Evolutionary conservation across 2,797 vertebrate species (phyloP), one percentile per base, ranked within the genome.

Genomic region (Echeneis naucrates): DNA sequence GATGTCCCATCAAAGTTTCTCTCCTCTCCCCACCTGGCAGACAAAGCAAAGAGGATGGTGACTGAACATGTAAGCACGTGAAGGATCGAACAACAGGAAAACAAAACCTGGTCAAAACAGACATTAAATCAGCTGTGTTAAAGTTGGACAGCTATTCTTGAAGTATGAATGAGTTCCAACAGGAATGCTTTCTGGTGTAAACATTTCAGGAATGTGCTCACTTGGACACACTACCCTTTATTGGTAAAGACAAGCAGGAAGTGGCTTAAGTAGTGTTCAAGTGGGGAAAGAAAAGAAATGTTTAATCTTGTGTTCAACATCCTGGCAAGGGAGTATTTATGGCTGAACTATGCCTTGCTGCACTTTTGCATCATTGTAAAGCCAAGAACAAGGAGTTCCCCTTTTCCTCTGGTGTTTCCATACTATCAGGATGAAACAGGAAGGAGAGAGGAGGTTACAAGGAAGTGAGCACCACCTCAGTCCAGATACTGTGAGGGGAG

Each of bases 1-100:
- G 78, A 91, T 81, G 84, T 91, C 71, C 96, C 97, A 0, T 93
- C 92, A 3, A 93, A 92, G 58, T 92, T 91, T 32, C 77, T 93
- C 73, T 97, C 96, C 79, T 98, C 96, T 74, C 98, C 98, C 98
- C 98, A 99, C 85, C 98, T 99, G 84, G 61, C 81, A 74, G 58
- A 88, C 12, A 67, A 78, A 72, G 14, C 56, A 83, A 35, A 78
- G 32, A 77, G 1, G 12, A 79, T 4, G 2, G 54, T 80, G 51
- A 87, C 32, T 68, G 2, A 73, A 45, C 56, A 54, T n/a, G 8
- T 38, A 62, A 66, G 7, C 8, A 12, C 16, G 33, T 38, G 12
- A 37, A 27, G 11, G 69, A 17, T 2, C 16, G 57, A 58, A 52
- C 42, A 79, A 38, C 10, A 60, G 33, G 30, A 56, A 48, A 58